A percentile compares a stretch with the other conserved stretches of the same genome.
Conservation (phyloP, 1,140 invertebrate genomes). For the Drosophila aff. region DNA sequence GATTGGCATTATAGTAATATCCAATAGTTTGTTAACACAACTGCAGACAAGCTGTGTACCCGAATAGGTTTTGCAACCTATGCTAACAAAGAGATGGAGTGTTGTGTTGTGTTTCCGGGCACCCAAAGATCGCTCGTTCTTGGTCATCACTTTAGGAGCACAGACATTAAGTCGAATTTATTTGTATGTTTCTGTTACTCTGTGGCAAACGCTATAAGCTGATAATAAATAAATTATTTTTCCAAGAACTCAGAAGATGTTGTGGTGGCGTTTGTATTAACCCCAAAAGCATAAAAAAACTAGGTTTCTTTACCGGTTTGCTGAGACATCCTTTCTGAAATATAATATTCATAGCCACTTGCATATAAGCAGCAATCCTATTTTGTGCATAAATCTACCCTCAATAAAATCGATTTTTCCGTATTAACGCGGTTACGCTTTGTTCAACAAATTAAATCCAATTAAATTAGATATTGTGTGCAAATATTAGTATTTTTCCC, state of each 20-base stretch:
- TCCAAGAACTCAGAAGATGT: background rate
- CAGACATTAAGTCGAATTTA: background rate
- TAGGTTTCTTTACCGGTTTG: background rate
- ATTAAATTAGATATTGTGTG: background rate
- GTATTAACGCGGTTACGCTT: no score
- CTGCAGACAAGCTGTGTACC: constrained; percentile 40
- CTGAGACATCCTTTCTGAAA: background rate
- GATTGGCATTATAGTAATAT: background rate
- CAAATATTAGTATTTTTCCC: background rate
- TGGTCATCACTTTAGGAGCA: background rate
- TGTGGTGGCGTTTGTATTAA: no score
- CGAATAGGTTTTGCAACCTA: constrained; percentile 11
- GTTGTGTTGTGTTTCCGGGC: background rate
- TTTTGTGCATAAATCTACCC: background rate
- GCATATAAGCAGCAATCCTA: background rate
- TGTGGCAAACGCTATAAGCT: background rate
- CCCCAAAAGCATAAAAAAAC: background rate
- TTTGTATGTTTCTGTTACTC: background rate
- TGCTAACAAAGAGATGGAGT: constrained; percentile 34
- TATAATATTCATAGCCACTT: background rate
- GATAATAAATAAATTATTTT: background rate
- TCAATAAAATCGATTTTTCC: background rate
- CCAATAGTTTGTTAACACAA: constrained; percentile 8
- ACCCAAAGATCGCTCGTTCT: background rate
- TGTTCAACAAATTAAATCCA: background rate